Evolutionary conservation across 1,140 invertebrate species (phyloP).

Genomic region (Odontomachus brunneus): DNA sequence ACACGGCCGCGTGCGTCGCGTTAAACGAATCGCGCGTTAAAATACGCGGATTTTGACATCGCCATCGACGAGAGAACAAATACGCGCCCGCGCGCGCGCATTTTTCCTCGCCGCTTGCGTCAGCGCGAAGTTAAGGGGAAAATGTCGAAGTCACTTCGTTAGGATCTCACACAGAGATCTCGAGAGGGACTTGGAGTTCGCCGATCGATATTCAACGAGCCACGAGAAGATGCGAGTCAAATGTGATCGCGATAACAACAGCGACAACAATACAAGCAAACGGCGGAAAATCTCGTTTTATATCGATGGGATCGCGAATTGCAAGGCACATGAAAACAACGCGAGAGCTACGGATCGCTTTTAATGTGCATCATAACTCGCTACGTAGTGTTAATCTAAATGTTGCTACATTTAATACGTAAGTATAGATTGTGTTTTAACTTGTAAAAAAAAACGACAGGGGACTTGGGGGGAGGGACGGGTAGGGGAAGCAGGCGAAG

Average conservation of each 20-base stretch:
- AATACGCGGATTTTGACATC: neutral
- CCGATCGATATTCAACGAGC: conserved; percentile 30
- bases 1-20: neutral
- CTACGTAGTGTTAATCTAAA: conserved; percentile 74
- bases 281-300: conserved; percentile 19
- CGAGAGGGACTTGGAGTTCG: neutral
- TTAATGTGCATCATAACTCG: conserved; percentile 75
- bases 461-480: too few species aligned
- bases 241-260: conserved; percentile 19
- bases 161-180: neutral
- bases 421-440: conserved; percentile 73
- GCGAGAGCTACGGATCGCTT: conserved; percentile 66
- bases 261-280: neutral
- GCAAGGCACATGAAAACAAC: conserved; percentile 9
- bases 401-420: conserved; percentile 71
- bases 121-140: conserved; percentile 23
- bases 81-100: too few species aligned
- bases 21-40: neutral
- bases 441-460: conserved; percentile 59
- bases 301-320: conserved; percentile 2
- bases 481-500: neutral
- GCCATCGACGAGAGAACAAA: neutral
- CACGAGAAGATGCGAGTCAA: conserved; percentile 4
- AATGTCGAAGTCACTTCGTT: conserved; percentile 21
- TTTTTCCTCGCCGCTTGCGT: neutral